These are phyloP conservation scores for Oithona nana DNA, from an alignment of 2,888 invertebrate genomes.

Conservation along the genomic window DNA sequence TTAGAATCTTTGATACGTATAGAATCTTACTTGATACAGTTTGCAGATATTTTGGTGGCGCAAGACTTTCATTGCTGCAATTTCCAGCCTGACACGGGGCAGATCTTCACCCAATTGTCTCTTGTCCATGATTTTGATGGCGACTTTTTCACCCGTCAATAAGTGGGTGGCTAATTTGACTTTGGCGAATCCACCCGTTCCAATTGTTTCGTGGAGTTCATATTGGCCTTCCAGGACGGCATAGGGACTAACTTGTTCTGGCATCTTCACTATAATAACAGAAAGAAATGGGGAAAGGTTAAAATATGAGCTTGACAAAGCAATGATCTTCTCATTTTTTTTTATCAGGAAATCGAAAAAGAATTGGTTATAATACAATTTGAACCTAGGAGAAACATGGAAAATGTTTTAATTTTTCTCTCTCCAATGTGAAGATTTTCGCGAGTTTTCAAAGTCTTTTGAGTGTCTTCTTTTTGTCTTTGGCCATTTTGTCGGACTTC, in stretches of 20 bases:
- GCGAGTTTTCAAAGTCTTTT: conserved; percentile 63
- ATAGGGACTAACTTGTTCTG: too few species aligned
- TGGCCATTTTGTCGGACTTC: conserved; percentile 40
- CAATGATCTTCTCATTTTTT: too few species aligned
- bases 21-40: conserved; percentile 38
- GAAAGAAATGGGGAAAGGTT: too few species aligned
- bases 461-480: conserved; percentile 64
- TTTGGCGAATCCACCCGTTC: conserved; percentile 59
- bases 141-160: conserved; percentile 58
- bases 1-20: background rate
- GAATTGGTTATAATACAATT: too few species aligned
- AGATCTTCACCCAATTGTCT: conserved; percentile 41
- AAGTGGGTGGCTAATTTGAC: conserved; percentile 56
- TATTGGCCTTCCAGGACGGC: conserved; percentile 42
- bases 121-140: conserved; percentile 65
- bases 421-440: too few species aligned
- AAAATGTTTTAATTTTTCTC: too few species aligned
- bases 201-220: conserved; percentile 47
- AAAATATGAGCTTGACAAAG: too few species aligned
- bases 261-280: too few species aligned
- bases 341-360: too few species aligned
- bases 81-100: conserved; percentile 33
- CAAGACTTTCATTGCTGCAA: conserved; percentile 48
- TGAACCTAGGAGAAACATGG: too few species aligned
- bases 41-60: conserved; percentile 54